Evolutionary conservation across 2,113 vertebrate genomes (phyloP).

Genomic region (Mormyrus lacerda): DNA sequence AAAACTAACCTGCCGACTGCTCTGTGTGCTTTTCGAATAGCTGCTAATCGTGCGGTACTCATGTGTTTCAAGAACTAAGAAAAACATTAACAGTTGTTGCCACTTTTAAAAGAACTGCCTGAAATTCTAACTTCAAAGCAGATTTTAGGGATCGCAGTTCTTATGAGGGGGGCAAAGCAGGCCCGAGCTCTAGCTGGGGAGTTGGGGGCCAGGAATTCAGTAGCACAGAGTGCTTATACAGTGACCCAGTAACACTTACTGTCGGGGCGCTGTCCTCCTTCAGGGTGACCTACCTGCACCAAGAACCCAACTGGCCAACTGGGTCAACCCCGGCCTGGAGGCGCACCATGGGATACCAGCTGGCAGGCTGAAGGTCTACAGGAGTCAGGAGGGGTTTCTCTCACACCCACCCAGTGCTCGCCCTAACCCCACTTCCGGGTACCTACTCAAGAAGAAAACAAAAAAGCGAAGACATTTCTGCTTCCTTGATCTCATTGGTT

Average conservation of each 20-base stretch:
- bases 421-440: not conserved
- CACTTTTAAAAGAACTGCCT: not conserved
- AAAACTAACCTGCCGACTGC: not conserved
- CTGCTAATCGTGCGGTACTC: not conserved
- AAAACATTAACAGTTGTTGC: not conserved
- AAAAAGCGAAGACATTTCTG: not conserved
- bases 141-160: not conserved
- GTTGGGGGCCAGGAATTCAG: not conserved
- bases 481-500: not conserved
- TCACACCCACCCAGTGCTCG: not conserved
- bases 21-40: not conserved
- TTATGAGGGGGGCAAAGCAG: not conserved
- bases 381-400: not conserved
- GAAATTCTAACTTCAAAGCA: not conserved
- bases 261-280: not conserved
- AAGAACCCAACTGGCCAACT: not conserved
- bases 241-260: not conserved
- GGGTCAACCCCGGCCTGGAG: not conserved
- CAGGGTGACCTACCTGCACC: not conserved
- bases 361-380: not conserved
- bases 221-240: not conserved
- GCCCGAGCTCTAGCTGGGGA: not conserved
- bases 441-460: not conserved
- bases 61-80: not conserved
- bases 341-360: not conserved